phyloP scores from a whole-genome alignment of 1,140 invertebrate genomes.

The Yoshiicerus persimilis region DNA sequence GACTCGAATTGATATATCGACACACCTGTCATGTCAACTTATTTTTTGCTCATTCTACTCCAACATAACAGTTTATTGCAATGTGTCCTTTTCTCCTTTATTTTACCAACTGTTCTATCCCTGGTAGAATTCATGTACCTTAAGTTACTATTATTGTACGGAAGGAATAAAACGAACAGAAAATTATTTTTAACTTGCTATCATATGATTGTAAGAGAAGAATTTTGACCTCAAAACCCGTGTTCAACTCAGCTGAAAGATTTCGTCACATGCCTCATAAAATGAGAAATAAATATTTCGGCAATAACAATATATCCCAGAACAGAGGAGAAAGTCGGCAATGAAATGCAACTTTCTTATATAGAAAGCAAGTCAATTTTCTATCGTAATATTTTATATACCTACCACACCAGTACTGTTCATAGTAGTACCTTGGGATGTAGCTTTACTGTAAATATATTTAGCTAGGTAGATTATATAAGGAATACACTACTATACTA shows the following conservation, averaged over 20 bases:
- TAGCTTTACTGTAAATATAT: too few relatives aligned
- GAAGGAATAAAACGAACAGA: not conserved
- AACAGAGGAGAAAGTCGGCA: not conserved
- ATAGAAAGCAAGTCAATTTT: not conserved
- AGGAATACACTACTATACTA: not conserved
- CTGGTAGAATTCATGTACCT: not conserved
- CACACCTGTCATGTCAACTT: not conserved
- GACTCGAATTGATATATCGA: constrained; percentile 6
- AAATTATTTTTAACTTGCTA: not conserved
- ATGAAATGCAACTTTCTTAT: not conserved
- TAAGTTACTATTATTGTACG: not conserved
- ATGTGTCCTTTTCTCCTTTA: not conserved
- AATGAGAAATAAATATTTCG: not conserved
- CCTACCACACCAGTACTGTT: not conserved
- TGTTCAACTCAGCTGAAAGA: not conserved
- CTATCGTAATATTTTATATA: not conserved
- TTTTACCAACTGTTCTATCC: not conserved
- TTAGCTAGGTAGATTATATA: not conserved
- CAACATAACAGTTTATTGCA: not conserved
- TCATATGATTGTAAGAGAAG: not conserved
- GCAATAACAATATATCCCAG: not conserved
- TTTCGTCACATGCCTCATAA: constrained; percentile 4
- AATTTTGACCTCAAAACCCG: not conserved
- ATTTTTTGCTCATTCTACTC: not conserved
- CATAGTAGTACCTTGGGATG: too few relatives aligned